Evolutionary conservation across 2,113 vertebrate species (phyloP), one percentile per base, ranked within the genome.

Genomic region (Pterocles gutturalis): DNA sequence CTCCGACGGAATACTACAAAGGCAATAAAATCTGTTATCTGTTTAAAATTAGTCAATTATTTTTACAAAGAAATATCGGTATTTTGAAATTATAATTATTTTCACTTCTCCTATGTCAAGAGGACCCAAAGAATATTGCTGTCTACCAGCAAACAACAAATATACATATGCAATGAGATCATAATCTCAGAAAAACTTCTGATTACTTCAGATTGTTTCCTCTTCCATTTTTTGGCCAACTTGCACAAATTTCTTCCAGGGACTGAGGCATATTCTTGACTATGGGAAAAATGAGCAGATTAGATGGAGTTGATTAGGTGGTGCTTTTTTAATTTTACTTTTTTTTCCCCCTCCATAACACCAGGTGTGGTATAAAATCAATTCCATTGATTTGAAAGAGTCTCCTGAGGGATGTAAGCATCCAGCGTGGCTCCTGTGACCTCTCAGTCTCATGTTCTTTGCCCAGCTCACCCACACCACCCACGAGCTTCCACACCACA

Each of bases 361-460:
- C 61, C 17, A 3, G 0, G 1, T 6, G 13, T 17, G 2, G 55
- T 45, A 38, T 36, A 55, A 60, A 67, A 43, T 7, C 28, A 41
- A 41, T 41, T 24, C 24, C 12, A 11, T 6, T 0, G 0, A 4
- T 55, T 64, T 71, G 34, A 51, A 31, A 49, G 51, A 29, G 11
- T 9, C 19, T 55, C 11, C 29, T 3, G 15, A 10, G 38, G 25
- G 25, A 90, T 6, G 3, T 3, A 22, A 58, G 6, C 0, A 49
- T 2, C n/a, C 58, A 5, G 2, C 1, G 49, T 21, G 26, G 16
- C 19, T 34, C 15, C 25, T 2, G 0, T 4, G 7, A 3, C 29
- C 58, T 38, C 28, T n/a, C 65, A 31, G 9, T 4, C 36, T 45
- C 14, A 3, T 5, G 16, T 16, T 21, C 17, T 43, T 70, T 57